Evolutionary conservation across 1,140 invertebrate genomes (phyloP), one percentile per base, ranked within the genome.

Genomic region (Rhyzopertha dominica): DNA sequence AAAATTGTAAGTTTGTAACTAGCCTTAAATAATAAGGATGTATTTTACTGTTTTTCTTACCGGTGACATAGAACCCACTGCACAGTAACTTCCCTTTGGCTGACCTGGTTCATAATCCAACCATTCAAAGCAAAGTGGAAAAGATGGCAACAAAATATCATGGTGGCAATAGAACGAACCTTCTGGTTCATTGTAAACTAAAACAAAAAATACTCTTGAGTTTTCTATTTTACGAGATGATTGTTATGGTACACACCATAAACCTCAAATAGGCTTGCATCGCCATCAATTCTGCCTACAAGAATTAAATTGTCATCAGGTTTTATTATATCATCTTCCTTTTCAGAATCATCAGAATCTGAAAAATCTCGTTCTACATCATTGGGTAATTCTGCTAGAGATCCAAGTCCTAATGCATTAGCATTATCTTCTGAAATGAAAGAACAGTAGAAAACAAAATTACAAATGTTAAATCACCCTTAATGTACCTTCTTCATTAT

Each of bases 111-210:
- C 85, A 72, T 82, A 90, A 65, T 87, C 84, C 23, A 96, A 66
- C 90, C 92, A 96, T 68, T 96, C 92, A 18, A 96, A 78, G 59
- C 88, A 91, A 5, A 97, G 69, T 4, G 94, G 93, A 64, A 90
- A 90, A 30, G 87, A 81, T 3, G 90, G 83, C 32, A 97, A 69
- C 9, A 94, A 66, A 32, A 94, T 82, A 63, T 97, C 92, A 70
- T 97, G 94, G 65, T 97, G 92, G 7, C 93, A 84, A 67, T 95
- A 98, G 37, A 95, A 79, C 13, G 88, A 88, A 25, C 78, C 84
- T 62, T 91, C 86, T 20, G 80, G 76, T 66, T 90, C 83, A 70
- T 97, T 97, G 62, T 91, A 95, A 28, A 97, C 90, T 89, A 65
- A 47, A 77, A 78, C 52, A 53, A 50, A 41, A 55, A 51, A 50